Evolutionary conservation across 1,140 invertebrate genomes (phyloP).

Genomic region (Bilobella aurantiaca): DNA sequence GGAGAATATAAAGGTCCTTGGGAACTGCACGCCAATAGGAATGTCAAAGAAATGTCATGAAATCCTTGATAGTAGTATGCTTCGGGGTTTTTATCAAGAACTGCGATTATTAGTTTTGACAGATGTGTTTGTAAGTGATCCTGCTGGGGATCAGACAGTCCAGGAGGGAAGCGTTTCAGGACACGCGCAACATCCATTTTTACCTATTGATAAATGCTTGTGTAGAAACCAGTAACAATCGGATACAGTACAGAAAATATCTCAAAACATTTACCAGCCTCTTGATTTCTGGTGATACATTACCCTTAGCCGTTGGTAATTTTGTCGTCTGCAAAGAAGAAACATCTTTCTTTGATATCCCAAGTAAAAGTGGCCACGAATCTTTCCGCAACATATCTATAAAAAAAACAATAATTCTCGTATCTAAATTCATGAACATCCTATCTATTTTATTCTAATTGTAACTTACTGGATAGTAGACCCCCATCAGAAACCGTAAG

Average conservation of each 20-base stretch:
- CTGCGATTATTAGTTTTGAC: slow-evolving; percentile 22
- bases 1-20: slow-evolving; percentile 28
- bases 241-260: background rate
- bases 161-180: slow-evolving; percentile 32
- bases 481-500: slow-evolving; percentile 25
- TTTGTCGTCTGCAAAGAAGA: background rate
- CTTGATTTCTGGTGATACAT: slow-evolving; percentile 21
- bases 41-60: slow-evolving; percentile 34
- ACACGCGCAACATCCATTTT: slow-evolving; percentile 30
- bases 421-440: background rate
- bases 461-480: slow-evolving; percentile 29
- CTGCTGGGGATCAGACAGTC: slow-evolving; percentile 32
- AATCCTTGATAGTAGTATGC: slow-evolving; percentile 35
- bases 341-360: slow-evolving; percentile 22
- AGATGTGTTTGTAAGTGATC: slow-evolving; percentile 28
- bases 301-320: slow-evolving; percentile 12
- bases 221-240: too few relatives aligned
- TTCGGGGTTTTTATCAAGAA: slow-evolving; percentile 25
- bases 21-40: slow-evolving; percentile 28
- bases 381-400: slow-evolving; percentile 27
- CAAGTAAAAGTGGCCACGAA: slow-evolving; percentile 27
- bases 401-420: background rate
- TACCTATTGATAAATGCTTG: too few relatives aligned
- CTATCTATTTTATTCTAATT: too few relatives aligned
- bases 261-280: slow-evolving; percentile 22